Percentiles rank a stretch among this genome's conserved stretches.
Evolutionary conservation across 2,113 vertebrate genomes (phyloP).

Genomic region (Marcusenius ussheri): DNA sequence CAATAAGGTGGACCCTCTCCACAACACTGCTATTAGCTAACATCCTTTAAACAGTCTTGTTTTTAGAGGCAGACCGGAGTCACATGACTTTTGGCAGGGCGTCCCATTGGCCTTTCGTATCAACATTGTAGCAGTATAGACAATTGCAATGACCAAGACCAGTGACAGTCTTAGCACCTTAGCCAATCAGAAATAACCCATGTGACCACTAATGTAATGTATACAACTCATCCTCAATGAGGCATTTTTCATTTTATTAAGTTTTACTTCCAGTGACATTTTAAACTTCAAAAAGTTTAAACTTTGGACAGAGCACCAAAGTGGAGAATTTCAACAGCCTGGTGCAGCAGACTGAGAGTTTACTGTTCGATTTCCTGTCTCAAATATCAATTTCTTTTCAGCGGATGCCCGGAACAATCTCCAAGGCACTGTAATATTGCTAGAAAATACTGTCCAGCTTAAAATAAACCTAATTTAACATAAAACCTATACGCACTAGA

Average conservation of each 20-base stretch:
- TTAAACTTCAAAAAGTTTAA: constrained; percentile 1
- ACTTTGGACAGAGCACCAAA: constrained; percentile 3
- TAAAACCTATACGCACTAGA: not conserved
- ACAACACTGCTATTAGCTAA: not conserved
- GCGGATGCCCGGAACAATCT: not conserved
- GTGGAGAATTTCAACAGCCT: not conserved
- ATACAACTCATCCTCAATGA: not conserved
- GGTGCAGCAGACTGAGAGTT: not conserved
- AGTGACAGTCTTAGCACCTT: not conserved
- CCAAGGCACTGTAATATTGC: constrained; percentile 3
- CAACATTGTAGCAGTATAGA: not conserved
- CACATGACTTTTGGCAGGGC: not conserved
- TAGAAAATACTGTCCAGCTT: not conserved
- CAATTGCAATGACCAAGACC: not conserved
- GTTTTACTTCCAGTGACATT: not conserved
- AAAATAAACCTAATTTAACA: not conserved
- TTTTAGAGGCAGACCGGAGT: not conserved
- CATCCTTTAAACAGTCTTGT: not conserved
- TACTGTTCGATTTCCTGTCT: not conserved
- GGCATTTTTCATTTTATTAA: not conserved
- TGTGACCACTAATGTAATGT: not conserved
- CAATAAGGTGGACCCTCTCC: not conserved
- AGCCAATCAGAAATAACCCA: constrained; percentile 9
- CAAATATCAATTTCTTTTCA: not conserved
- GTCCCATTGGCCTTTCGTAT: not conserved